Evolutionary conservation across 1,140 invertebrate species (phyloP).

Genomic region (Eupristina koningsbergeri): DNA sequence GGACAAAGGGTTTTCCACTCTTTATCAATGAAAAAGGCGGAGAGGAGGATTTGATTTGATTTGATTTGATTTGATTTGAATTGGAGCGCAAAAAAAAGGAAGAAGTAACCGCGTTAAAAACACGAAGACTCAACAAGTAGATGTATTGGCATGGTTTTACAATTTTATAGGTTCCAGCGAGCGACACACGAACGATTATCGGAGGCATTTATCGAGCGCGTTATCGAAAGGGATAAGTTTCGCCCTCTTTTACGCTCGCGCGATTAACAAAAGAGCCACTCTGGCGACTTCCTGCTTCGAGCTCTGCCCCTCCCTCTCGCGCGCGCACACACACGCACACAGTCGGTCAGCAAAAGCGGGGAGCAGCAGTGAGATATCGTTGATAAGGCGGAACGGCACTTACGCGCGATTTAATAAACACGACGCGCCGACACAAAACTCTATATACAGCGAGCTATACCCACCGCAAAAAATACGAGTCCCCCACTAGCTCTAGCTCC

Average conservation of each 20-base stretch:
- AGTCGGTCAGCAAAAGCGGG: neutral
- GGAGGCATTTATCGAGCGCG: neutral
- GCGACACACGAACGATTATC: neutral
- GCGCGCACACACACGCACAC: neutral
- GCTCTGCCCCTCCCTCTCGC: neutral
- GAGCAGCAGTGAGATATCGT: neutral
- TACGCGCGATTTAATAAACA: slow-evolving; percentile 1
- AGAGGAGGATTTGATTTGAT: no score
- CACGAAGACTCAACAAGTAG: neutral
- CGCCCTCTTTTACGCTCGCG: neutral
- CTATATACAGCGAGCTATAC: neutral
- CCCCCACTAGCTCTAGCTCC: neutral
- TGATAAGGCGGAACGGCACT: neutral
- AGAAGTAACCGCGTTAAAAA: neutral
- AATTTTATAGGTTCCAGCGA: no score
- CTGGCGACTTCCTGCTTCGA: slow-evolving; percentile 5
- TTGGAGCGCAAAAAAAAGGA: neutral
- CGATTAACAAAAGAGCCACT: slow-evolving; percentile 11
- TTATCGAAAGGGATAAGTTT: slow-evolving; percentile 8
- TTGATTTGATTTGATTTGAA: no score
- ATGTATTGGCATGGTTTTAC: neutral
- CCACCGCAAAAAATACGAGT: neutral
- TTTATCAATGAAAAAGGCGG: neutral
- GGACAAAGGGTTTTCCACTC: neutral
- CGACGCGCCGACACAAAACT: neutral